phyloP scores from a whole-genome alignment of 2,888 invertebrate species.

The Celastrina argiolus region DNA sequence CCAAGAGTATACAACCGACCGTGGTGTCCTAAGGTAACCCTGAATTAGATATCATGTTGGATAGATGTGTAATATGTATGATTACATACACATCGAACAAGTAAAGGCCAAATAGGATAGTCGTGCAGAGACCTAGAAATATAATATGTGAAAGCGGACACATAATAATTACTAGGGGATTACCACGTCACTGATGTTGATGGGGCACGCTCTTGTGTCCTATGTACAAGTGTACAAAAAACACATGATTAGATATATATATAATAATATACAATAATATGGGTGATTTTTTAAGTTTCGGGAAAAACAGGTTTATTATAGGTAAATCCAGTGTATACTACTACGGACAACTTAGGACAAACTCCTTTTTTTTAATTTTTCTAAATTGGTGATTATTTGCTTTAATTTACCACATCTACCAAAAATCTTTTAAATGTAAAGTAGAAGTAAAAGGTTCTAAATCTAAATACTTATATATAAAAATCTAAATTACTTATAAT shows the following conservation, averaged over 20 bases:
- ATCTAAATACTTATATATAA: too few relatives aligned
- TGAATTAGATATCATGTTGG: not conserved
- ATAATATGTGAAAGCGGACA: conserved; percentile 9
- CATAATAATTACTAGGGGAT: conserved; percentile 10
- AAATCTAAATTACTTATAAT: too few relatives aligned
- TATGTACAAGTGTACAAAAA: conserved; percentile 17
- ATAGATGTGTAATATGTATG: conserved; percentile 14
- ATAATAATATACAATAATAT: too few relatives aligned
- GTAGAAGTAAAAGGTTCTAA: too few relatives aligned
- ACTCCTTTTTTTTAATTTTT: too few relatives aligned
- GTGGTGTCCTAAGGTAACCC: not conserved
- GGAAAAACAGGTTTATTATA: too few relatives aligned
- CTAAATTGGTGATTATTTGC: too few relatives aligned
- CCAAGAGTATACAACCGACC: not conserved
- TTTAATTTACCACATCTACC: too few relatives aligned
- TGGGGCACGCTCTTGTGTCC: conserved; percentile 1
- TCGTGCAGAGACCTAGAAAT: conserved; percentile 19
- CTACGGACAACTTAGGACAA: too few relatives aligned
- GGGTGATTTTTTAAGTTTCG: too few relatives aligned
- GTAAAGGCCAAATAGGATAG: conserved; percentile 19
- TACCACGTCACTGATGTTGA: conserved; percentile 22
- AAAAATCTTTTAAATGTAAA: too few relatives aligned
- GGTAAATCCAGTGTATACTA: too few relatives aligned
- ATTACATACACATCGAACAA: conserved; percentile 17
- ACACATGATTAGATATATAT: conserved; percentile 8